Evolutionary conservation across 2,888 invertebrate genomes (phyloP), one percentile per base, ranked within the genome.

Genomic region (Clepsis dumicolana): DNA sequence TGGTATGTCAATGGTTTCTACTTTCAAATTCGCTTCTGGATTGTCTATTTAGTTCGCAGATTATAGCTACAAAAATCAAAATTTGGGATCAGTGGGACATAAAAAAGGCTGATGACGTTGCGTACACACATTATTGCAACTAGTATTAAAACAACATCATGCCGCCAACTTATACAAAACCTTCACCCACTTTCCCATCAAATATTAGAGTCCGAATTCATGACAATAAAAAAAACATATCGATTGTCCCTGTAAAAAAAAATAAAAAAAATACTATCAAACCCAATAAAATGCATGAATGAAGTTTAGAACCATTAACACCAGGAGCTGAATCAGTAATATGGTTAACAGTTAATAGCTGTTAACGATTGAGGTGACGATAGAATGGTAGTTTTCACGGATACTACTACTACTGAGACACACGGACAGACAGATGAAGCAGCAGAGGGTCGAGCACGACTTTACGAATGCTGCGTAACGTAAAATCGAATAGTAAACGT

Each of bases 341-440:
- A 64, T 59, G 41, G 68, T 68, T 52, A 64, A 59, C 57, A 52
- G 38, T 21, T 52, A 44, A 56, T 56, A 59, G 52, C 68, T 52
- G 59, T 81, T 83, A 80, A 82, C 85, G 81, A 83, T 80, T 77
- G 78, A 72, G 44, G 80, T 83, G 79, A 82, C 85, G 81, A 82
- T 80, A 78, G 79, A 72, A 73, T 77, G 85, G 80, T 78, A 83
- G 83, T 85, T 86, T 84, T 85, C 84, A 86, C 85, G 82, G 82
- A 86, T 85, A 82, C 83, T 78, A 81, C 76, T 85, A 82, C 83
- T 78, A 81, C 76, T 72, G 16, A 44, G 72, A 86, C 82, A 84
- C 72, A 87, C 72, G 14, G 82, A 0, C 44, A 10, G 0, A 7
- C 16, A 14, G 65, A 24, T 64, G 25, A 67, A 50, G 62, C 7